Base-by-base conservation (phyloP, 2,888 invertebrate genomes). In the Helicoverpa assulta region DNA sequence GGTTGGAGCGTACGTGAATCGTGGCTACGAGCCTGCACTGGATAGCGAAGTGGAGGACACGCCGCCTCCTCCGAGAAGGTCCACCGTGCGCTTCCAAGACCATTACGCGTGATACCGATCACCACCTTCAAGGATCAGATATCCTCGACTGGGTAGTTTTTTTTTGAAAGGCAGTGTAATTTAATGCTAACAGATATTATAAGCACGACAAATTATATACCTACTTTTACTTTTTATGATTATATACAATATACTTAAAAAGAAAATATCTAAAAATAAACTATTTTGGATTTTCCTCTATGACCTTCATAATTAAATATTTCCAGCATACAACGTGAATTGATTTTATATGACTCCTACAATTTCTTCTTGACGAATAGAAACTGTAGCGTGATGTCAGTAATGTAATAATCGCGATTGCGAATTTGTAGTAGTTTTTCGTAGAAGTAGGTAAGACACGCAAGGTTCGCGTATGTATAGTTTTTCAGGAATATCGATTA, bases 11-110 rank as follows among this genome's bases (percentile, higher is more conserved):
- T 94, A 88, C 84, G 80, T 97, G 43, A 98, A 98, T 93, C 96
- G 97, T 75, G 98, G 97, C 0, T 98, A 97, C 89, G 98, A 98
- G 84, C 97, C 96, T 2, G 96, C 96, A 0, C 86, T 95, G 56
- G 93, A 96, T 80, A 97, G 97, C 74, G 97, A 97, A 68, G 97
- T 97, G 51, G 96, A 97, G 21, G 96, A 97, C 77, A 96, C 97
- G 72, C 95, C 97, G 84, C 84, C 86, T 2, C 87, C 88, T 10
- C 82, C 73, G 18, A 16, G 94, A 0, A 88, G 91, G 47, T 93
- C 92, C 84, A 91, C 91, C 54, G 94, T 94, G 56, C 88, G 93
- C 7, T 95, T 94, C 79, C 82, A 89, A 12, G 88, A 91, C 37
- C 84, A 85, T 51, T 88, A 85, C 76, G 79, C 82, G 7, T 86